Evolutionary conservation across 2,888 invertebrate species (phyloP).

Genomic region (Apamea epomidion): DNA sequence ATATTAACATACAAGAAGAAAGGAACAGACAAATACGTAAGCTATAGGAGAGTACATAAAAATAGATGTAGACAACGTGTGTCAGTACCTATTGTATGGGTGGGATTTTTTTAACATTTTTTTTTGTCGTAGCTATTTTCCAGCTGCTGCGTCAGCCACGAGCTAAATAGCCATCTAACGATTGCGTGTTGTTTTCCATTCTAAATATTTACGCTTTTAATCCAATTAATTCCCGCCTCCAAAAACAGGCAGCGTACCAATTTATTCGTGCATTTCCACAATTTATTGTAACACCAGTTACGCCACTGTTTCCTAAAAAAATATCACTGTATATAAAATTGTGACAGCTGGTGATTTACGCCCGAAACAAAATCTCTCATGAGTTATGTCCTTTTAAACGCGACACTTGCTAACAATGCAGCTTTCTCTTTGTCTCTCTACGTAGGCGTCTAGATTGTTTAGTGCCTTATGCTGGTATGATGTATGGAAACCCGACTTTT

Average conservation of each 20-base stretch:
- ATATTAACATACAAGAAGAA: no score
- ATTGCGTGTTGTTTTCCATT: slow-evolving; percentile 6
- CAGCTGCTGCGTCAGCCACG: neutral
- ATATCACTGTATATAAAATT: slow-evolving; percentile 73
- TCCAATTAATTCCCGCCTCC: slow-evolving; percentile 40
- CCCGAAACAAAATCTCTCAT: slow-evolving; percentile 80
- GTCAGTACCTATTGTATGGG: no score
- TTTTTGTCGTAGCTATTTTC: neutral
- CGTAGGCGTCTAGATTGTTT: slow-evolving; percentile 72
- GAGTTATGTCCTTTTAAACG: slow-evolving; percentile 82
- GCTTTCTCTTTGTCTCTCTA: slow-evolving; percentile 77
- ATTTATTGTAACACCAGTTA: slow-evolving; percentile 64
- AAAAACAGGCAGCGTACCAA: slow-evolving; percentile 44
- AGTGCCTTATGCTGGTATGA: slow-evolving; percentile 60
- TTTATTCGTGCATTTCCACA: slow-evolving; percentile 62
- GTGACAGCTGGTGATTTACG: slow-evolving; percentile 81
- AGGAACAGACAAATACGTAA: no score
- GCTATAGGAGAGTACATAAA: no score
- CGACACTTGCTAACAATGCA: slow-evolving; percentile 85
- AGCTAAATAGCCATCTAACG: slow-evolving; percentile 28
- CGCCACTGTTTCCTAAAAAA: slow-evolving; percentile 66
- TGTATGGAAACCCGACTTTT: slow-evolving; percentile 57
- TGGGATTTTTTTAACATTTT: neutral
- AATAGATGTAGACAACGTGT: no score
- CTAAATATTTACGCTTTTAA: slow-evolving; percentile 46